These are phyloP conservation scores for Drosophila recens DNA, from an alignment of 2,888 invertebrate species.

Conservation along the genomic window DNA sequence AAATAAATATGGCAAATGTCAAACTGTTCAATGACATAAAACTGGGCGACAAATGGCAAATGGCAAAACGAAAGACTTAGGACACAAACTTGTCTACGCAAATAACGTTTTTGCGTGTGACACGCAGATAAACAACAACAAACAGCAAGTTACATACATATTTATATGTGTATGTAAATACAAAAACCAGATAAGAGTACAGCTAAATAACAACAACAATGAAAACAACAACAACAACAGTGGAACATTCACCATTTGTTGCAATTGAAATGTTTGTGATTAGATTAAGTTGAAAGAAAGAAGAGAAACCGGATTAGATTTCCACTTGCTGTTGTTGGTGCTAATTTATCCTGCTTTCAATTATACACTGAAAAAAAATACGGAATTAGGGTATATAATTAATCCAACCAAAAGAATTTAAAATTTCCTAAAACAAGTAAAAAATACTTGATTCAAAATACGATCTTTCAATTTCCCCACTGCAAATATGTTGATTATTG, in stretches of 20 bases:
- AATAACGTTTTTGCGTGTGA: slow-evolving; percentile 59
- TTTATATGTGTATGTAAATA: slow-evolving; percentile 56
- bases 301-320: slow-evolving; percentile 47
- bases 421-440: too few species aligned
- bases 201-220: slow-evolving; percentile 22
- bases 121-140: slow-evolving; percentile 57
- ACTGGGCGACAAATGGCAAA: slow-evolving; percentile 59
- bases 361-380: neutral
- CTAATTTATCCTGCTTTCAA: slow-evolving; percentile 35
- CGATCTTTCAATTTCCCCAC: too few species aligned
- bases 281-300: slow-evolving; percentile 34
- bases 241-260: slow-evolving; percentile 54
- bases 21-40: slow-evolving; percentile 51
- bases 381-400: too few species aligned
- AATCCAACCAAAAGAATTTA: too few species aligned
- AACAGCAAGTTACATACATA: slow-evolving; percentile 11
- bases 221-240: slow-evolving; percentile 21
- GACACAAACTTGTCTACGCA: slow-evolving; percentile 76
- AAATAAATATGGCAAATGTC: slow-evolving; percentile 53
- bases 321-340: slow-evolving; percentile 17
- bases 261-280: slow-evolving; percentile 62
- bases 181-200: slow-evolving; percentile 57
- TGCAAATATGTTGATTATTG: too few species aligned
- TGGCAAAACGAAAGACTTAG: slow-evolving; percentile 79
- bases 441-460: too few species aligned